phyloP scores from a whole-genome alignment of 1,140 invertebrate species.

The Drosophila paulistorum region DNA sequence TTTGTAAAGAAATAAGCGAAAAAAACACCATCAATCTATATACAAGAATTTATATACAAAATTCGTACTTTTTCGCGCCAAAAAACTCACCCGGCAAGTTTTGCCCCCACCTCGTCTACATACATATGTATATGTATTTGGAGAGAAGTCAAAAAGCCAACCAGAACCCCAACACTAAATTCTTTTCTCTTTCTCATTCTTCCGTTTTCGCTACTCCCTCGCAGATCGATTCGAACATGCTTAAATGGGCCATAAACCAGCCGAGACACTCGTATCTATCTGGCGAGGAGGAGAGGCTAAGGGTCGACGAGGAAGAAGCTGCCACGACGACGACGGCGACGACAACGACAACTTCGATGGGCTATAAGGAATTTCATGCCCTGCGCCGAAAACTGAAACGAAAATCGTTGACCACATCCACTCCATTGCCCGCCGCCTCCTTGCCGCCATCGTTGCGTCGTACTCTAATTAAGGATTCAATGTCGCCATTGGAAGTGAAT shows the following conservation, averaged over 20 bases:
- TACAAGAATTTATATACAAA: not conserved
- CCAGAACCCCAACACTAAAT: slow-evolving; percentile 5
- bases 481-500: slow-evolving; percentile 32
- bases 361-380: slow-evolving; percentile 49
- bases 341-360: not conserved
- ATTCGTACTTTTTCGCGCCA: slow-evolving; percentile 15
- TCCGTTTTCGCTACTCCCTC: slow-evolving; percentile 2
- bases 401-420: slow-evolving; percentile 61
- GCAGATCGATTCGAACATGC: slow-evolving; percentile 65
- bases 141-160: slow-evolving; percentile 12
- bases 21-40: not conserved
- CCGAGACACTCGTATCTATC: slow-evolving; percentile 70
- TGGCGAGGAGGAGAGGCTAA: slow-evolving; percentile 20
- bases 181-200: slow-evolving; percentile 3
- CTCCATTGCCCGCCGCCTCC: slow-evolving; percentile 57
- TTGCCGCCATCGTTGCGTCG: not conserved
- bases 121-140: not conserved
- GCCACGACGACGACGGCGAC: not conserved
- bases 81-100: slow-evolving; percentile 21
- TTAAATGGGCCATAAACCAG: slow-evolving; percentile 80
- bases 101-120: not conserved
- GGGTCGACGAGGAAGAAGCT: not conserved
- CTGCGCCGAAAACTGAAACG: slow-evolving; percentile 47
- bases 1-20: slow-evolving; percentile 3
- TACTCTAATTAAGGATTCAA: slow-evolving; percentile 37